Evolutionary conservation across 2,797 vertebrate species (phyloP).

Genomic region (Lacerta viridis): DNA sequence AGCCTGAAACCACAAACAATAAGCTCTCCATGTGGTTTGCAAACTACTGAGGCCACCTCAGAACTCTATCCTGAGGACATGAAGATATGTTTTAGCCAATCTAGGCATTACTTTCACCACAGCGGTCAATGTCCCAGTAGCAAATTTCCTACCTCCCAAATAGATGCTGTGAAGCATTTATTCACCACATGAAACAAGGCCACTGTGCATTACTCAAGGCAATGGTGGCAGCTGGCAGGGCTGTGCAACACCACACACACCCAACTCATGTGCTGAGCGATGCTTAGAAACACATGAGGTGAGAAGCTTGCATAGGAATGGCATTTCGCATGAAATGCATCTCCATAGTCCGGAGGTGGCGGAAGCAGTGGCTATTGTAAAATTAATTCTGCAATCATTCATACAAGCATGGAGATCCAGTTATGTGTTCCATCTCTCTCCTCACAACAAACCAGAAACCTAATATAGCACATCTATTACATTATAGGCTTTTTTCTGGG

Average conservation of each 20-base stretch:
- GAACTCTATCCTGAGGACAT: background rate
- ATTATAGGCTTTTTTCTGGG: too few relatives aligned
- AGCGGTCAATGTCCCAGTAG: background rate
- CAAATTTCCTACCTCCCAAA: background rate
- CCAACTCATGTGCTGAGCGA: background rate
- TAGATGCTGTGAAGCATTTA: background rate
- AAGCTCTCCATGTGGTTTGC: background rate
- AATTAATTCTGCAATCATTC: background rate
- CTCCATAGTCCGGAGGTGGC: background rate
- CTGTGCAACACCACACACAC: background rate
- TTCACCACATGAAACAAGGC: background rate
- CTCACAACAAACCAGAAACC: background rate
- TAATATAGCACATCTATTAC: background rate
- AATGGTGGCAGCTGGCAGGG: background rate
- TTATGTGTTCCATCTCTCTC: background rate
- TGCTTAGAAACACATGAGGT: background rate
- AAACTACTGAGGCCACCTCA: background rate
- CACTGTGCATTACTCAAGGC: background rate
- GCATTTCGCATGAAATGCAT: background rate
- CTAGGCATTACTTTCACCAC: background rate
- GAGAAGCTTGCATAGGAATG: background rate
- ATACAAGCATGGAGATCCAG: background rate
- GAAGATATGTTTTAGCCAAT: too few relatives aligned
- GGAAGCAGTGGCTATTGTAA: background rate
- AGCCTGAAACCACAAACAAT: background rate